Conservation (phyloP, 2,113 vertebrate species). For the Columbina picui region DNA sequence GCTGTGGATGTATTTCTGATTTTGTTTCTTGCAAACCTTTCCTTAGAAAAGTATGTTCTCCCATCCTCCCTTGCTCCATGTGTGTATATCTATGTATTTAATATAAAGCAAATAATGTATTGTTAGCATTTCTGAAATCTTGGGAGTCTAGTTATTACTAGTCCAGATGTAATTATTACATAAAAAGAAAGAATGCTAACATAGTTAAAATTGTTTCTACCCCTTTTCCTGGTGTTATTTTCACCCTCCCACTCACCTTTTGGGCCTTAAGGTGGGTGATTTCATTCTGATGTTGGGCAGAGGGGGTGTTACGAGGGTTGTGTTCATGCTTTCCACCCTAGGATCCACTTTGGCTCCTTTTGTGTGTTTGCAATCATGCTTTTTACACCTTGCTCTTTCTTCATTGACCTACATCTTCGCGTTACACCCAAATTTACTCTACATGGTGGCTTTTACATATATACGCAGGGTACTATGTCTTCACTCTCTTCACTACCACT, state of each 20-base stretch:
- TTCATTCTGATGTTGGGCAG: not conserved
- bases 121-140: not conserved
- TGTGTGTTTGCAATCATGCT: not conserved
- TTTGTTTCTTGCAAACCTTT: not conserved
- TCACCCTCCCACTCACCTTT: not conserved
- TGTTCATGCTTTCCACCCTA: not conserved
- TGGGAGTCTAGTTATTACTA: not conserved
- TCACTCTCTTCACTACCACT: not conserved
- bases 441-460: not conserved
- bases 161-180: not conserved
- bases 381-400: not conserved
- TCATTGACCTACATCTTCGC: not conserved
- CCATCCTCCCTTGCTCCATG: accelerated
- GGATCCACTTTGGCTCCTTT: not conserved
- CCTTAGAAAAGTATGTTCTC: not conserved
- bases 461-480: not conserved
- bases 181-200: not conserved
- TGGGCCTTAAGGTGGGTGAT: not conserved
- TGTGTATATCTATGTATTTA: not conserved
- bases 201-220: not conserved
- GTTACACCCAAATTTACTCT: not conserved
- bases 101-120: not conserved
- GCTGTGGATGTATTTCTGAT: not conserved
- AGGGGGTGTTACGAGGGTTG: not conserved
- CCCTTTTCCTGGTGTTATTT: not conserved